A percentile compares a stretch with the other conserved stretches of the same genome.
phyloP scores from a whole-genome alignment of 2,888 invertebrate species.

The Euplagia quadripunctaria region DNA sequence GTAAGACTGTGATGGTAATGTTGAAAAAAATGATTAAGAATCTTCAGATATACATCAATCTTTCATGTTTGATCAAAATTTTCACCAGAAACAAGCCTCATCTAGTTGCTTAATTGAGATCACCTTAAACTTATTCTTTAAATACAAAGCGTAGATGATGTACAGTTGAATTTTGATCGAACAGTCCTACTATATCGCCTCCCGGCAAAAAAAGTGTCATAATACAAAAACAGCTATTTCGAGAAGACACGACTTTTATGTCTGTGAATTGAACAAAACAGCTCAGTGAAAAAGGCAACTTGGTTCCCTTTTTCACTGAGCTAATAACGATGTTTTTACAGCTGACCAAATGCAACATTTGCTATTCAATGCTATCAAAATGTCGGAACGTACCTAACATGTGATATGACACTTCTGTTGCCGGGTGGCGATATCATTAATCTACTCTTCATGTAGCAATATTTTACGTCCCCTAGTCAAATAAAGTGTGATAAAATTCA shows the following conservation, averaged over 20 bases:
- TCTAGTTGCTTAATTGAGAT: not conserved
- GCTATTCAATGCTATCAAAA: no score
- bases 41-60: conserved; percentile 16
- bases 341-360: no score
- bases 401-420: no score
- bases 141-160: not conserved
- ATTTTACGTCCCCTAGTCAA: not conserved
- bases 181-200: not conserved
- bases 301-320: no score
- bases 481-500: not conserved
- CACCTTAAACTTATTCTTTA: not conserved
- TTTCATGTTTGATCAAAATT: not conserved
- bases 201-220: no score
- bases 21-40: not conserved
- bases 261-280: no score
- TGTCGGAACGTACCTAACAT: no score
- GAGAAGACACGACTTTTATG: no score
- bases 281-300: no score
- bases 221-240: no score
- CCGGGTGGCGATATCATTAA: no score
- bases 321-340: no score
- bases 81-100: not conserved
- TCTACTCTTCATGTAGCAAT: not conserved
- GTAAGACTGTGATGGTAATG: not conserved
- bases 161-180: not conserved